A percentile compares a stretch with the other conserved stretches of the same genome.
These are phyloP conservation scores for Heliconius ethilla DNA, from an alignment of 2,888 invertebrate genomes.

Conservation along the genomic window DNA sequence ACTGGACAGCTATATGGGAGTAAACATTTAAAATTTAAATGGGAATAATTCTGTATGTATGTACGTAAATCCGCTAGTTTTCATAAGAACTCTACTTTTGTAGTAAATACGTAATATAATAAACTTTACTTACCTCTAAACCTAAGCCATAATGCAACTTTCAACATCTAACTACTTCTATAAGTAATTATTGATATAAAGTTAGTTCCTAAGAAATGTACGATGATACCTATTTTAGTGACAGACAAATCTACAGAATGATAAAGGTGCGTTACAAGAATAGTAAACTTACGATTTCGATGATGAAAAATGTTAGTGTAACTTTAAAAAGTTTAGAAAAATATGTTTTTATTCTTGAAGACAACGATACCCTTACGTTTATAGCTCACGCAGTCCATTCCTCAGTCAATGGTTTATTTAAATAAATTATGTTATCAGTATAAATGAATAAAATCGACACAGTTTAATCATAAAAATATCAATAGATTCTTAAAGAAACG, in stretches of 20 bases:
- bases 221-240: conserved; percentile 49
- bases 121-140: conserved; percentile 46
- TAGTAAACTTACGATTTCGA: conserved; percentile 70
- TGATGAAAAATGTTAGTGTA: conserved; percentile 64
- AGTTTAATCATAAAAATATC: conserved; percentile 17
- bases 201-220: conserved; percentile 46
- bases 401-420: conserved; percentile 66
- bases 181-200: conserved; percentile 55
- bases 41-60: conserved; percentile 49
- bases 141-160: conserved; percentile 53
- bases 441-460: conserved; percentile 20
- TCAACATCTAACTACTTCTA: conserved; percentile 73
- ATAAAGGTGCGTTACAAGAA: conserved; percentile 62
- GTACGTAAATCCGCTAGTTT: conserved; percentile 40
- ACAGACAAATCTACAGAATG: conserved; percentile 53
- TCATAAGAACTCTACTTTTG: conserved; percentile 69
- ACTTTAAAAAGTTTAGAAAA: conserved; percentile 81
- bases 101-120: conserved; percentile 55
- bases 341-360: conserved; percentile 71
- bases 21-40: conserved; percentile 47
- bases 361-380: conserved; percentile 70
- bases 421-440: conserved; percentile 25
- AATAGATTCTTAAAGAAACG: background rate
- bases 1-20: conserved; percentile 68
- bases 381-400: conserved; percentile 74